These are phyloP conservation scores for Colinus virginianus DNA, from an alignment of 2,113 vertebrate species.

Conservation along the genomic window DNA sequence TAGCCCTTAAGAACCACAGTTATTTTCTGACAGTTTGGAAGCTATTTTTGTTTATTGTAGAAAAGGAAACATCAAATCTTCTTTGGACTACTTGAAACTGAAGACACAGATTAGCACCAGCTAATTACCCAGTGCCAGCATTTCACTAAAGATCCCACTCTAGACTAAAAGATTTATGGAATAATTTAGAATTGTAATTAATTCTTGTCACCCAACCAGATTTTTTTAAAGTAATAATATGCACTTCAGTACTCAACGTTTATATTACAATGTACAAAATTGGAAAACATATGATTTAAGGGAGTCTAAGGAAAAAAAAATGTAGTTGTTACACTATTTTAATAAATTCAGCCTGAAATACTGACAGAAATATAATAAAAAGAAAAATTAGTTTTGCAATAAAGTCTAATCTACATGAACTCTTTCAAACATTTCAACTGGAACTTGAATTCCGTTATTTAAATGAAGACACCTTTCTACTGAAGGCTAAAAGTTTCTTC, in stretches of 20 bases:
- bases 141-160: conserved; percentile 24
- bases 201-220: conserved; percentile 34
- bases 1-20: conserved; percentile 65
- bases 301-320: neutral
- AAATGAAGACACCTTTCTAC: neutral
- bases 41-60: conserved; percentile 69
- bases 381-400: neutral
- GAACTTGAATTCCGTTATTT: neutral
- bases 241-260: neutral
- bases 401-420: neutral
- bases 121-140: conserved; percentile 22
- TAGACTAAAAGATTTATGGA: neutral
- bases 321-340: neutral
- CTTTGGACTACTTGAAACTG: conserved; percentile 20
- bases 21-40: conserved; percentile 67
- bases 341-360: neutral
- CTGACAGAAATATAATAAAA: neutral
- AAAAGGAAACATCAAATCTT: conserved; percentile 59
- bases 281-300: neutral
- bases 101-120: conserved; percentile 22
- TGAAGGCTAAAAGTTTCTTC: neutral
- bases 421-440: neutral
- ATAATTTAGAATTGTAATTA: conserved; percentile 54
- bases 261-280: neutral
- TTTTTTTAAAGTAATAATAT: conserved; percentile 7